These are phyloP conservation scores for Darevskia mixta DNA, from an alignment of 2,797 vertebrate genomes.

Conservation along the genomic window DNA sequence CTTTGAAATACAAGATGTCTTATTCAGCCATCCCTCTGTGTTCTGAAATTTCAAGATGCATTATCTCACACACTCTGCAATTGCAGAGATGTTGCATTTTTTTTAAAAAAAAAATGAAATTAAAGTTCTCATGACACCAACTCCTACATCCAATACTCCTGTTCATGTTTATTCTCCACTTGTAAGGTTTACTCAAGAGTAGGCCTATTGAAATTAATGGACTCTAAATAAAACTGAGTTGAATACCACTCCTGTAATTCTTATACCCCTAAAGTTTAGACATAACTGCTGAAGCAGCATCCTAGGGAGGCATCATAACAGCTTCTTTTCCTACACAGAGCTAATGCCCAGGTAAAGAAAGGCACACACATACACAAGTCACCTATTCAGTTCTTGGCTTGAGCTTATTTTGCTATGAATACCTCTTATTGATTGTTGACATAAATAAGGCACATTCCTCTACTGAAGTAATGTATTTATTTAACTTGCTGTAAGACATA, in stretches of 20 bases:
- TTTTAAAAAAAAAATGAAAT: not conserved
- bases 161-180: not conserved
- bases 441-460: not conserved
- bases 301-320: not conserved
- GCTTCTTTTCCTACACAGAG: not conserved
- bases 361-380: not conserved
- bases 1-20: not conserved
- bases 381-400: not conserved
- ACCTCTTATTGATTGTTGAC: not conserved
- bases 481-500: not conserved
- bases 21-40: not conserved
- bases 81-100: not conserved
- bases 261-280: not conserved
- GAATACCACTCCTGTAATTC: not conserved
- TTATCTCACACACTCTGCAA: not conserved
- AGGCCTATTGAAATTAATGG: too few species aligned
- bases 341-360: not conserved
- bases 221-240: not conserved
- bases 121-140: not conserved
- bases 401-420: not conserved
- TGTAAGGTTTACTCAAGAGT: too few species aligned
- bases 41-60: not conserved
- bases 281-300: too few species aligned
- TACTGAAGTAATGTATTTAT: not conserved
- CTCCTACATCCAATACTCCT: not conserved